Evolutionary conservation across 2,797 vertebrate genomes (phyloP).

Genomic region (Hyperoplus immaculatus): DNA sequence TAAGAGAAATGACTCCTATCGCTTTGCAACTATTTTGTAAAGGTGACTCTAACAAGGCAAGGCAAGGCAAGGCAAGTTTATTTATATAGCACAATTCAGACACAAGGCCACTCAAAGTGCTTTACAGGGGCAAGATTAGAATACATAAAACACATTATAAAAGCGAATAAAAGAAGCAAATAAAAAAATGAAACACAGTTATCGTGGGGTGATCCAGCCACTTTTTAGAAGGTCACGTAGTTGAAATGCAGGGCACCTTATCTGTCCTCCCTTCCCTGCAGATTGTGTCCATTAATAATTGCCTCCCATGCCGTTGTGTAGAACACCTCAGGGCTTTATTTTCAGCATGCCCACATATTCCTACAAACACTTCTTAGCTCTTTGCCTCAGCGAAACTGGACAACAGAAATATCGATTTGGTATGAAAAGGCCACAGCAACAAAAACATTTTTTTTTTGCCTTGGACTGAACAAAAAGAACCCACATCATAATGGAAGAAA

Average conservation of each 20-base stretch:
- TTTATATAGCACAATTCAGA: too few species aligned
- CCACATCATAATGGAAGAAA: conserved; percentile 24
- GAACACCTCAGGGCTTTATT: conserved; percentile 31
- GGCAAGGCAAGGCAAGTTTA: too few species aligned
- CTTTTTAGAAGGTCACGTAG: conserved; percentile 30
- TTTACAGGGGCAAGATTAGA: too few species aligned
- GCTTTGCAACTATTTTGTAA: not conserved
- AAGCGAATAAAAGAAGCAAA: too few species aligned
- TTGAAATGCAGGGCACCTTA: conserved; percentile 34
- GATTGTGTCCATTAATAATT: conserved; percentile 57
- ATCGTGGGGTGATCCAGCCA: not conserved
- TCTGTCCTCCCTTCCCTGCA: conserved; percentile 23
- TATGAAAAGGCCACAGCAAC: conserved; percentile 58
- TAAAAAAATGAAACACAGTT: too few species aligned
- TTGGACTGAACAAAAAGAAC: conserved; percentile 31
- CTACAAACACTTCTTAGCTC: conserved; percentile 21
- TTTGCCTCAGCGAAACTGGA: conserved; percentile 28
- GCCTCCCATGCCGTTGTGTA: conserved; percentile 34
- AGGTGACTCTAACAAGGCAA: not conserved
- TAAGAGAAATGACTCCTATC: not conserved
- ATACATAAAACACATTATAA: too few species aligned
- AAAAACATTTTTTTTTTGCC: conserved; percentile 35
- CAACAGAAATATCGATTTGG: conserved; percentile 59
- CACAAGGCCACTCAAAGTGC: too few species aligned
- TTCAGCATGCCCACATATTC: conserved; percentile 23